phyloP scores from a whole-genome alignment of 2,888 invertebrate genomes.

The Cistogaster globosa region DNA sequence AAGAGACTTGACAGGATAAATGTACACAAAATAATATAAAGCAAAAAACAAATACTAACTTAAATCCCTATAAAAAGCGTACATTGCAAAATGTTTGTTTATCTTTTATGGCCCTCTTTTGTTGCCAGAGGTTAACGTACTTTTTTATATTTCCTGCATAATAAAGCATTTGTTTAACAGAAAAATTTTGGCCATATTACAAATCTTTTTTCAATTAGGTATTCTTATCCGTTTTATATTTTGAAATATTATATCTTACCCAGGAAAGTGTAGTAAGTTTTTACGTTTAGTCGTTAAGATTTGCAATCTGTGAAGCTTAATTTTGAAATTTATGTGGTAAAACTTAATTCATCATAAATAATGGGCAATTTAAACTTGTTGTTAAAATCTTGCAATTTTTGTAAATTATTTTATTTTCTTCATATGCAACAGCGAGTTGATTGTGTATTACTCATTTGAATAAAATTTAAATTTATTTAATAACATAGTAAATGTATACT shows the following conservation, averaged over 20 bases:
- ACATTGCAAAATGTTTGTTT: slow-evolving; percentile 59
- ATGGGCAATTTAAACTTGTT: too few species aligned
- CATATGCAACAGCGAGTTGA: too few species aligned
- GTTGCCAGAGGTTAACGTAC: neutral
- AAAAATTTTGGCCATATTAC: slow-evolving; percentile 48
- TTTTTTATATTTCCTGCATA: slow-evolving; percentile 9
- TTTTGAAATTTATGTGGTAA: too few species aligned
- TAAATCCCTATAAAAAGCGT: slow-evolving; percentile 58
- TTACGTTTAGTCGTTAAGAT: too few species aligned
- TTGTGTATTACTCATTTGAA: too few species aligned
- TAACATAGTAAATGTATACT: too few species aligned
- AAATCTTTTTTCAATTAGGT: slow-evolving; percentile 60
- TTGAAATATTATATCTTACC: neutral
- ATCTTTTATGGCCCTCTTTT: slow-evolving; percentile 46
- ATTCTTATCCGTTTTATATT: slow-evolving; percentile 35
- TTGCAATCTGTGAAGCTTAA: too few species aligned
- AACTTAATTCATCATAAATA: too few species aligned
- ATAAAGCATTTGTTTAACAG: slow-evolving; percentile 33
- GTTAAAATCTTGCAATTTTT: too few species aligned
- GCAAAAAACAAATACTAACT: slow-evolving; percentile 8
- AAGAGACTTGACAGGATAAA: slow-evolving; percentile 29
- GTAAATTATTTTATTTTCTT: too few species aligned
- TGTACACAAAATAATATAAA: neutral
- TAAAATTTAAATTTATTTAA: too few species aligned
- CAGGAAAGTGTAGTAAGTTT: too few species aligned